Evolutionary conservation across 1,140 invertebrate genomes (phyloP).

Genomic region (Papilio dardanus): DNA sequence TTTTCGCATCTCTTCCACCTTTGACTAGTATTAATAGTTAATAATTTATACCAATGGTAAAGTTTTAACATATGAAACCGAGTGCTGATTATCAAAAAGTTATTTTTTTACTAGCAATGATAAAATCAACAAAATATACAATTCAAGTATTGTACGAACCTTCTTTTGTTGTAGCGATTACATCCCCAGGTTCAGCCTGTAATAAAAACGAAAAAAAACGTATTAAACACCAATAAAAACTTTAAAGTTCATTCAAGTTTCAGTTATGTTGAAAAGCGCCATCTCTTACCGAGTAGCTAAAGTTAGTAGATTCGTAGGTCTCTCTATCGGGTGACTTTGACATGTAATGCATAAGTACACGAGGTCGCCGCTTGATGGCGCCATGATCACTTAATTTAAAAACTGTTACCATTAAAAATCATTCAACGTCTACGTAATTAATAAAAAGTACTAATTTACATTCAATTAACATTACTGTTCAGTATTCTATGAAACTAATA

Average conservation of each 20-base stretch:
- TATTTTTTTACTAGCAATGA: neutral
- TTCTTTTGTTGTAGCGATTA: conserved; percentile 82
- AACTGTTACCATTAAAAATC: conserved; percentile 79
- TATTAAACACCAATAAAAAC: neutral
- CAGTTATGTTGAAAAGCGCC: conserved; percentile 51
- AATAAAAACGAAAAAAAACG: conserved; percentile 48
- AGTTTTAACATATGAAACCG: neutral
- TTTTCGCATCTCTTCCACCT: too few species aligned
- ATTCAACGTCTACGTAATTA: conserved; percentile 59
- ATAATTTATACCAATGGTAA: neutral
- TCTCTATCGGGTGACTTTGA: conserved; percentile 54
- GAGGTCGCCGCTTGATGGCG: conserved; percentile 79
- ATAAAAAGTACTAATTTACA: conserved; percentile 40
- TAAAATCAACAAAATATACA: neutral
- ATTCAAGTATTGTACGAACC: conserved; percentile 53
- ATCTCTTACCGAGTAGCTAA: conserved; percentile 77
- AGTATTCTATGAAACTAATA: conserved; percentile 31
- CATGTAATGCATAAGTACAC: conserved; percentile 68
- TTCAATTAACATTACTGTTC: conserved; percentile 21
- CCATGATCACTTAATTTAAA: conserved; percentile 76
- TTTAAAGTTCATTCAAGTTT: neutral
- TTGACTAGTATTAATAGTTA: too few species aligned
- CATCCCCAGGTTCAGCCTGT: conserved; percentile 80
- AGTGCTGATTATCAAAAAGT: neutral
- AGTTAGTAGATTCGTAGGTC: conserved; percentile 50